Conservation (phyloP, 1,140 invertebrate genomes). For the Orchesella cincta region DNA sequence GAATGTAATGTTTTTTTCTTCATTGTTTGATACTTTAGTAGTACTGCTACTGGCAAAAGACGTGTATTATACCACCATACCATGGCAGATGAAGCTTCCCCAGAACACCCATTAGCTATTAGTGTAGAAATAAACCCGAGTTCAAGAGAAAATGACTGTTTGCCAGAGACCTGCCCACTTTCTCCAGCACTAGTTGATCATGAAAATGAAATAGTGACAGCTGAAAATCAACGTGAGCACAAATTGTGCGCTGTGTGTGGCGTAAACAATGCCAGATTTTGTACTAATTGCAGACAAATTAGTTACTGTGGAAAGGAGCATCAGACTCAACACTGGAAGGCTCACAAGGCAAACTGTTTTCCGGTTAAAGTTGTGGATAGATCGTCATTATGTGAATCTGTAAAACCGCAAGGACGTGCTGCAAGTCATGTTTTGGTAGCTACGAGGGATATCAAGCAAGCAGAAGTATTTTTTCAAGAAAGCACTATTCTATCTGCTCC, state of each 20-base stretch:
- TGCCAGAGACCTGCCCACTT: background rate
- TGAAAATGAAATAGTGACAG: background rate
- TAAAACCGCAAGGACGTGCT: conserved; percentile 40
- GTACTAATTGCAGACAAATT: conserved; percentile 52
- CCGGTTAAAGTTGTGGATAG: conserved; percentile 56
- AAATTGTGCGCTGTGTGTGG: background rate
- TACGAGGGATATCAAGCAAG: conserved; percentile 69
- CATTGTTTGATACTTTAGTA: no score
- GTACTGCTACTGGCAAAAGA: no score
- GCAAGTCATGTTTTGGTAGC: conserved; percentile 73
- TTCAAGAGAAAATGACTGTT: no score
- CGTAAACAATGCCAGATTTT: conserved; percentile 43
- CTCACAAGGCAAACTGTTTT: conserved; percentile 56
- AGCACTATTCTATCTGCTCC: conserved; percentile 68
- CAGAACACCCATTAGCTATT: no score
- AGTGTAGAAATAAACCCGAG: no score
- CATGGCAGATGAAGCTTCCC: no score
- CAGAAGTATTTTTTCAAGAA: conserved; percentile 70
- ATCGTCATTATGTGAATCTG: background rate
- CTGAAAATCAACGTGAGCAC: background rate
- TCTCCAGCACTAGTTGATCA: background rate
- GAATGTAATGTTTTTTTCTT: no score
- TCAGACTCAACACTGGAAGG: conserved; percentile 55
- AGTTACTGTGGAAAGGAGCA: conserved; percentile 55
- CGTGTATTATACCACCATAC: no score